Base-by-base conservation (phyloP, 2,797 vertebrate species). In the Manis pentadactyla region DNA sequence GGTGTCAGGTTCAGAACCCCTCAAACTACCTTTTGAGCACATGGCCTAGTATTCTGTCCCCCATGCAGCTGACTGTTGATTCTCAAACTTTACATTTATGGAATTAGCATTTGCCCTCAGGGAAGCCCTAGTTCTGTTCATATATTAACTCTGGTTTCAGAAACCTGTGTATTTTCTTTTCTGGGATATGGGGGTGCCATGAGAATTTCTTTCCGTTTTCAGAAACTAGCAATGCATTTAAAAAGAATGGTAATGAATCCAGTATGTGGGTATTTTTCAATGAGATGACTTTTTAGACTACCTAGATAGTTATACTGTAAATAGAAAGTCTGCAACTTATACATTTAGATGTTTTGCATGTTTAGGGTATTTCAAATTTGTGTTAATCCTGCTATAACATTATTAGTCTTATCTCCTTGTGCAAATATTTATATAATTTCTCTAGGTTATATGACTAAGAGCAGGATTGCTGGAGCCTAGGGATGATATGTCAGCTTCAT, bases 381-480 rank as follows among this genome's bases (percentile, higher is more conserved):
- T 87, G 51, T 95, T 93, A 25, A 61, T 77, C 18, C 53, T 69
- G 7, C 53, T 39, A 34, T n/a, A 69, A 27, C 8, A 49, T 89
- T 64, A 53, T 53, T 53, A 53, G 23, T 83, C 51, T 69, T 87
- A n/a, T 61, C 59, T 75, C 42, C 53, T 57, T 55, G 21, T 46
- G 18, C 4, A 71, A 53, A 57, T 71, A 49, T 84, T 89, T n/a
- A 23, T 39, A 49, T 5, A 71, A 31, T 89, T 64, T 55, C n/a
- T 64, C 34, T 73, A 64, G 31, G 49, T 71, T 68, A 78, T 78
- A 23, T 63, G 64, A 53, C 34, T 63, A 63, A 78, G 63, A 57
- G 14, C 51, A 82, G 82, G 29, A 42, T 31, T 55, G 34, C 29
- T 63, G 15, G 49, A 34, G 23, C 31, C 63, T 5, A 21, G 63